A percentile compares a stretch with the other conserved stretches of the same genome.
Evolutionary conservation across 2,888 invertebrate genomes (phyloP).

Genomic region (Bibio marci): DNA sequence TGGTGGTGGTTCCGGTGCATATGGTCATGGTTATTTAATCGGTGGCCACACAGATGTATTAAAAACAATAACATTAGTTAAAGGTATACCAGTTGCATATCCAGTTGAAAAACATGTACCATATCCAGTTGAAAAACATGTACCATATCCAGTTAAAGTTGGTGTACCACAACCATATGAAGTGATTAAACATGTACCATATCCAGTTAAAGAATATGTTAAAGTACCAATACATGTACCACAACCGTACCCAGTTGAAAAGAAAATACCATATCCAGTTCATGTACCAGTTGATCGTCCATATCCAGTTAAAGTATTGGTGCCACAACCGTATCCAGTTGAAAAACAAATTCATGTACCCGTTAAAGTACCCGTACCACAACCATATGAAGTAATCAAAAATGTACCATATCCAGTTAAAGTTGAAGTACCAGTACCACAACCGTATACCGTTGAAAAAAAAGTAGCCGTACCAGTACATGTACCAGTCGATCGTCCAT

Average conservation of each 20-base stretch:
- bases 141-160: conserved; percentile 41
- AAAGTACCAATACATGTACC: conserved; percentile 41
- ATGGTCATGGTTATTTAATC: conserved; percentile 14
- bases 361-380: conserved; percentile 33
- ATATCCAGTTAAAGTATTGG: conserved; percentile 29
- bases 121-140: conserved; percentile 40
- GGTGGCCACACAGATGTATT: conserved; percentile 38
- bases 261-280: conserved; percentile 36
- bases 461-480: conserved; percentile 38
- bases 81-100: conserved; percentile 54
- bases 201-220: conserved; percentile 36
- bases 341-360: conserved; percentile 39
- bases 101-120: conserved; percentile 47
- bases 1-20: conserved; percentile 24
- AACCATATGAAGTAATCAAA: conserved; percentile 38
- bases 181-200: conserved; percentile 41
- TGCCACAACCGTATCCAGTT: conserved; percentile 54
- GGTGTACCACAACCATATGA: conserved; percentile 32
- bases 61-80: conserved; percentile 54
- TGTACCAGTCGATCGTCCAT: conserved; percentile 39
- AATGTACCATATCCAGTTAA: conserved; percentile 39
- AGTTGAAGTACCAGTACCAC: conserved; percentile 41
- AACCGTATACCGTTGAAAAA: conserved; percentile 52
- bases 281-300: conserved; percentile 36
- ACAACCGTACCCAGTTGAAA: conserved; percentile 38